These are phyloP conservation scores for Montipora capitata DNA, from an alignment of 92 coral and sea anemone genomes.

Conservation along the genomic window DNA sequence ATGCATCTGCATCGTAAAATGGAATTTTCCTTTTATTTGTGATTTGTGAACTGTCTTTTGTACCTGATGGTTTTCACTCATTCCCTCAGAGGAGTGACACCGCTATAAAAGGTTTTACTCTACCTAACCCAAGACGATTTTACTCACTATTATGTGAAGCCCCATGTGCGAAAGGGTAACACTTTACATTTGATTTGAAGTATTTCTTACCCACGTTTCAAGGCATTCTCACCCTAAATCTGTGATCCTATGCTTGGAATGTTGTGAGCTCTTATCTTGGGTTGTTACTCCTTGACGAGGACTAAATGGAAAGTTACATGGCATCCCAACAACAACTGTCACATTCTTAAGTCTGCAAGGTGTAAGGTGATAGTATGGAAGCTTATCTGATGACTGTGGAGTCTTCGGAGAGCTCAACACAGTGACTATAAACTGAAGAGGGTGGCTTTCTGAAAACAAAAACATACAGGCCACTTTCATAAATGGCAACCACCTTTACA, in stretches of 20 bases:
- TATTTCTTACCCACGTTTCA: too few relatives aligned
- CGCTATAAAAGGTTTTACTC: too few relatives aligned
- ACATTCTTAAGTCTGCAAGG: slow-evolving; percentile 69
- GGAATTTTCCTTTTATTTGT: too few relatives aligned
- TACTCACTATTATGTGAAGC: too few relatives aligned
- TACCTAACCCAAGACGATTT: too few relatives aligned
- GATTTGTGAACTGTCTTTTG: too few relatives aligned
- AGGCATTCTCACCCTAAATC: slow-evolving; percentile 82
- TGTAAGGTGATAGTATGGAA: slow-evolving; percentile 76
- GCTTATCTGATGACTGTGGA: slow-evolving; percentile 19
- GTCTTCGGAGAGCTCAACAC: slow-evolving; percentile 68
- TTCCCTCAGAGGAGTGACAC: too few relatives aligned
- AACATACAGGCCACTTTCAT: background rate
- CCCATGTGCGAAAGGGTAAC: too few relatives aligned
- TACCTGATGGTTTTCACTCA: too few relatives aligned
- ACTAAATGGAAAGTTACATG: slow-evolving; percentile 7
- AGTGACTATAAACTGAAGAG: slow-evolving; percentile 67
- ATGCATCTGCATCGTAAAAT: too few relatives aligned
- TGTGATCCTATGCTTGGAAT: slow-evolving; percentile 60
- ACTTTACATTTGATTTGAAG: too few relatives aligned
- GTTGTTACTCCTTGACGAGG: slow-evolving; percentile 30
- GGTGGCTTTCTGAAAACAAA: slow-evolving; percentile 17
- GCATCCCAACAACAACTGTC: slow-evolving; percentile 83
- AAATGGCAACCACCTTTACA: too few relatives aligned
- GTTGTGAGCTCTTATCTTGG: slow-evolving; percentile 36